These are phyloP conservation scores for Ctenosaura bakeri DNA, from an alignment of 2,797 vertebrate species.

Conservation along the genomic window DNA sequence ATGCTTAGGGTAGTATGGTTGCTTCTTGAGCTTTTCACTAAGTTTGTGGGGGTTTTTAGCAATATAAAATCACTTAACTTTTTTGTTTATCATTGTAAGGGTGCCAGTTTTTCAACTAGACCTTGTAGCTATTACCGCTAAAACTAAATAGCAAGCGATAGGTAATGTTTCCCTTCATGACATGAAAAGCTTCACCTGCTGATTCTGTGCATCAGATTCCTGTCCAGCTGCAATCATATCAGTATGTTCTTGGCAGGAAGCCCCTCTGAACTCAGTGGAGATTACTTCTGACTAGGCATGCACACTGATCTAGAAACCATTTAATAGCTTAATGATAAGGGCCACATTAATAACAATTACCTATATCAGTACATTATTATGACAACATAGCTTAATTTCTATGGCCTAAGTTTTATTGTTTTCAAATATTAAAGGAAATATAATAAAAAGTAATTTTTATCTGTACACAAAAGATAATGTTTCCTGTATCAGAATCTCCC, in stretches of 20 bases:
- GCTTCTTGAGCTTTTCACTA: no score
- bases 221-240: not conserved
- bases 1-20: no score
- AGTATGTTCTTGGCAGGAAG: not conserved
- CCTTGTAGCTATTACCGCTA: not conserved
- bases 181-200: not conserved
- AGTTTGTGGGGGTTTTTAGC: no score
- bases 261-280: not conserved
- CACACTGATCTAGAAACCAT: slow-evolving; percentile 8
- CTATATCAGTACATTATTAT: slow-evolving; percentile 15
- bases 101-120: not conserved
- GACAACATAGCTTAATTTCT: not conserved
- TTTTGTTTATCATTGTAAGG: not conserved
- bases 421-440: slow-evolving; percentile 10
- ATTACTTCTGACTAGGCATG: not conserved
- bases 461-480: slow-evolving; percentile 7
- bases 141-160: no score
- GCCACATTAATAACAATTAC: slow-evolving; percentile 52
- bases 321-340: slow-evolving; percentile 32
- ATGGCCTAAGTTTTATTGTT: not conserved
- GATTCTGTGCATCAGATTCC: not conserved
- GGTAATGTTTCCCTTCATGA: not conserved
- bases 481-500: slow-evolving; percentile 1
- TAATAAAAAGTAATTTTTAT: not conserved
- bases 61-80: not conserved